A percentile compares a stretch with the other conserved stretches of the same genome.
Evolutionary conservation across 2,888 invertebrate genomes (phyloP).

Genomic region (Argynnis bischoffii): DNA sequence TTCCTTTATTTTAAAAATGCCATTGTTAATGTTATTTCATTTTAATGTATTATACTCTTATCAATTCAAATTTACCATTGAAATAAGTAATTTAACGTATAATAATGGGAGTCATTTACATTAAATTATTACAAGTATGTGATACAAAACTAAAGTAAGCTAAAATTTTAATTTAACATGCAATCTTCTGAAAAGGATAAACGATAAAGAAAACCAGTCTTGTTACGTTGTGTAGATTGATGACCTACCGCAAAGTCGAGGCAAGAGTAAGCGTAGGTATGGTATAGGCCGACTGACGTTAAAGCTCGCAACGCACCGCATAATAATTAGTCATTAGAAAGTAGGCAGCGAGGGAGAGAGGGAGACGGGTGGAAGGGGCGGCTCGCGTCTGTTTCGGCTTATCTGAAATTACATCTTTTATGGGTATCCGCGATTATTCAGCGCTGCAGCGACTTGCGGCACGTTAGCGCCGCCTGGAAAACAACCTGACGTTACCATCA

Average conservation of each 20-base stretch:
- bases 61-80: constrained; percentile 10
- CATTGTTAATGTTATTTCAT: constrained; percentile 11
- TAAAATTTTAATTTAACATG: constrained; percentile 35
- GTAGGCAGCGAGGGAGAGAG: constrained; percentile 69
- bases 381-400: constrained; percentile 82
- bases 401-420: constrained; percentile 83
- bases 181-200: constrained; percentile 37
- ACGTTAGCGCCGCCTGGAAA: constrained; percentile 76
- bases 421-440: constrained; percentile 82
- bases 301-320: constrained; percentile 81
- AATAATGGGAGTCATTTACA: constrained; percentile 6
- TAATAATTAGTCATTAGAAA: constrained; percentile 83
- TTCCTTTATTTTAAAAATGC: constrained; percentile 12
- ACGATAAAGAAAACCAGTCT: constrained; percentile 47
- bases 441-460: constrained; percentile 80
- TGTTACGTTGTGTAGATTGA: constrained; percentile 54
- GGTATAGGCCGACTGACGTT: constrained; percentile 58
- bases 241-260: constrained; percentile 61
- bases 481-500: constrained; percentile 76
- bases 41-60: constrained; percentile 11
- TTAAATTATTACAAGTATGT: constrained; percentile 5
- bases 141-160: background rate
- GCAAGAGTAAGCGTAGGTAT: constrained; percentile 60
- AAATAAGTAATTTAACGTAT: constrained; percentile 14
- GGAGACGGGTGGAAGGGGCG: constrained; percentile 59